Base-by-base conservation (phyloP, 1,140 invertebrate species). In the Frieseomelitta varia region DNA sequence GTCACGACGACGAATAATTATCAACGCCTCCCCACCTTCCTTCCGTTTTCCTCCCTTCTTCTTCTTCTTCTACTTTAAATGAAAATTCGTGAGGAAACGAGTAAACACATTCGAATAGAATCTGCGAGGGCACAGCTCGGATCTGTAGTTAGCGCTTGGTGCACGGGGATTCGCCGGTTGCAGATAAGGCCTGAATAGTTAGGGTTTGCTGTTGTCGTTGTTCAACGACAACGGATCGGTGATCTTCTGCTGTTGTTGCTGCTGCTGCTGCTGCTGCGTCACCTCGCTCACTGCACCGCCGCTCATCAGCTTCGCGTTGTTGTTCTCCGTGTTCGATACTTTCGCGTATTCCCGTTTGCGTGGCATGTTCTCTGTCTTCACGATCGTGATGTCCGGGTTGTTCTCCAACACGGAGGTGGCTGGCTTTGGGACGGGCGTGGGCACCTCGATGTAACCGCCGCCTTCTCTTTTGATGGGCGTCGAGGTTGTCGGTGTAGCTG, bases 351-450 rank as follows among this genome's bases (percentile, higher is more conserved):
- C 94, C 55, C 94, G 91, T 61, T 94, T 94, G 19, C 93, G 94
- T 10, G 93, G 93, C 86, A 93, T 90, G 85, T 93, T 95, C 82
- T 96, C 96, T 73, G 96, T 95, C 85, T 96, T 96, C 21, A 96
- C 95, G 78, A 96, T 96, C 55, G 96, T 96, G 53, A 96, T 96
- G 89, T 96, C 96, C 1, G 96, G 96, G 90, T 96, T 96, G 91
- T 96, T 96, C 72, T 95, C 95, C 30, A 96, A 90, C 0, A 95
- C 95, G 15, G 95, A 94, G 65, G 93, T 95, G 10, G 93, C 94
- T 24, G 93, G 92, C 78, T 94, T 95, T 27, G 93, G 92, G 55
- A 93, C 93, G 17, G 93, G 81, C 65, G 90, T 91, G 84, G 92
- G 91, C 69, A 94, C 90, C 53, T 94, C 93, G 79, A 94, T 90